Evolutionary conservation across 2,113 vertebrate species (phyloP).

Genomic region (Rhombomys opimus): DNA sequence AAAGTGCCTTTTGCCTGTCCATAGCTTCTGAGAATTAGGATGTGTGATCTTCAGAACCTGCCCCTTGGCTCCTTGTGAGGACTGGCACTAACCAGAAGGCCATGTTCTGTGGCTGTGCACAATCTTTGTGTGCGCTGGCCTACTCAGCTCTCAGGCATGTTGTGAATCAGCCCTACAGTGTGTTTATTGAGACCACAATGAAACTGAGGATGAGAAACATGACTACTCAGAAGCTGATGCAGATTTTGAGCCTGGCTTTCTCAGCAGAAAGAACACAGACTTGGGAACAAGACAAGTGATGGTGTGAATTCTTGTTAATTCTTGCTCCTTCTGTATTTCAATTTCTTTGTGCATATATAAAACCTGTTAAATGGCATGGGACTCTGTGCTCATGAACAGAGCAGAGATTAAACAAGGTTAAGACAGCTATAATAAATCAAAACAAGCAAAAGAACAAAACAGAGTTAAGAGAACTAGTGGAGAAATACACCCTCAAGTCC

Average conservation of each 20-base stretch:
- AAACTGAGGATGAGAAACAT: background rate
- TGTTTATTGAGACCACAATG: background rate
- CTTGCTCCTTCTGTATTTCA: background rate
- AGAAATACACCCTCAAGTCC: background rate
- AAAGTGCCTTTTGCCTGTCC: background rate
- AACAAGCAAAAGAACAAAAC: background rate
- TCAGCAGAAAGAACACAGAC: background rate
- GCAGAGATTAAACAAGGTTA: background rate
- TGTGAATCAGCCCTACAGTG: background rate
- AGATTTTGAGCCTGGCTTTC: background rate
- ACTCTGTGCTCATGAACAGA: background rate
- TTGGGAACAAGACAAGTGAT: background rate
- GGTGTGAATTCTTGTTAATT: background rate
- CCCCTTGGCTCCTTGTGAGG: background rate
- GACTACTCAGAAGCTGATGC: background rate
- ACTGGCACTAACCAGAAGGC: background rate
- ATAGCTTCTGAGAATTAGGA: background rate
- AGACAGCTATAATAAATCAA: background rate
- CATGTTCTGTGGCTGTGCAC: background rate
- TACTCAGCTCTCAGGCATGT: background rate
- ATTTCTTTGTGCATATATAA: background rate
- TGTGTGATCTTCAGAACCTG: background rate
- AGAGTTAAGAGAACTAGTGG: background rate
- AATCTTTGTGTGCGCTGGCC: fast-evolving
- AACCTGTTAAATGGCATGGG: background rate